These are phyloP conservation scores for Catagonus wagneri DNA, from an alignment of 2,113 vertebrate species.

Conservation along the genomic window DNA sequence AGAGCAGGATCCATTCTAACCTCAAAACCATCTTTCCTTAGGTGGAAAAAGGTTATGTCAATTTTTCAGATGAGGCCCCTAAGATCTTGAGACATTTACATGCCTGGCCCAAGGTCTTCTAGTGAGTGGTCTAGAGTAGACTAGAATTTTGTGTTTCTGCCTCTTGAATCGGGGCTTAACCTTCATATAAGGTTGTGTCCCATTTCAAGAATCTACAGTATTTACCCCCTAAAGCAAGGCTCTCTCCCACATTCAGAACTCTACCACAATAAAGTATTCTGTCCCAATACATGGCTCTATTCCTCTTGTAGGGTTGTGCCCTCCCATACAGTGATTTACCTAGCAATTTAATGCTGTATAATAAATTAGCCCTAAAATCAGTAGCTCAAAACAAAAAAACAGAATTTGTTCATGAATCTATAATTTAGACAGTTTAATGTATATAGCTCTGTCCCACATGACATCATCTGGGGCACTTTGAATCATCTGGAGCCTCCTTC, in stretches of 20 bases:
- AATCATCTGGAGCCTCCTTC: not conserved
- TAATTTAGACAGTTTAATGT: not conserved
- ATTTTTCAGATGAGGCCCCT: not conserved
- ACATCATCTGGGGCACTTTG: not conserved
- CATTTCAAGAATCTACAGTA: not conserved
- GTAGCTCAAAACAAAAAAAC: not conserved
- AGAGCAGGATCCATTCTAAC: not conserved
- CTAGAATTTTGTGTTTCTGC: not conserved
- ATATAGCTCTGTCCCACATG: not conserved
- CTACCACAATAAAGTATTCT: not conserved
- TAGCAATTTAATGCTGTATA: not conserved
- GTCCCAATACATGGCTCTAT: not conserved
- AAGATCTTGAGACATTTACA: not conserved
- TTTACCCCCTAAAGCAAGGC: not conserved
- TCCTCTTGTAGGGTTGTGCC: not conserved
- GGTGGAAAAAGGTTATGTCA: not conserved
- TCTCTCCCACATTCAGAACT: not conserved
- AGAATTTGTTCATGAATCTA: not conserved
- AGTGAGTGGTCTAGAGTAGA: not conserved
- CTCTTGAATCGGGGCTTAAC: not conserved
- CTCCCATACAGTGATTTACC: not conserved
- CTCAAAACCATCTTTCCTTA: not conserved
- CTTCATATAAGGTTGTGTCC: not conserved
- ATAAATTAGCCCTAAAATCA: not conserved
- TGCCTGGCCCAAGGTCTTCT: not conserved